A percentile compares a stretch with the other conserved stretches of the same genome.
These are phyloP conservation scores for Acleris laterana DNA, from an alignment of 2,888 invertebrate species.

Conservation along the genomic window DNA sequence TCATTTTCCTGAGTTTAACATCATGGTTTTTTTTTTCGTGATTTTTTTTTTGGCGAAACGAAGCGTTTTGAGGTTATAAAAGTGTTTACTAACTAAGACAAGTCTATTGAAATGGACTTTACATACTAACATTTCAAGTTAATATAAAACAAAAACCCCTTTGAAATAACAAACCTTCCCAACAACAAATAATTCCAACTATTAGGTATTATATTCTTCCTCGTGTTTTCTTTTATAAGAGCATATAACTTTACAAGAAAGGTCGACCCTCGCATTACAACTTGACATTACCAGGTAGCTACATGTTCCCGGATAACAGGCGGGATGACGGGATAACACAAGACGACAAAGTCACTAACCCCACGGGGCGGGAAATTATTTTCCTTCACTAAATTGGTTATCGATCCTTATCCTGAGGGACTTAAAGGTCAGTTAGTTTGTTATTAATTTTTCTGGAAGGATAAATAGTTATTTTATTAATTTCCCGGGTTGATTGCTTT, in stretches of 20 bases:
- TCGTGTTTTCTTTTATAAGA: no score
- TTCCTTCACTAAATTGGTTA: slow-evolving; percentile 33
- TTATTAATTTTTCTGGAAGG: slow-evolving; percentile 18
- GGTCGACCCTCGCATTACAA: background rate
- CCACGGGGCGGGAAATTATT: slow-evolving; percentile 27
- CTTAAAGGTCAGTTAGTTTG: slow-evolving; percentile 22
- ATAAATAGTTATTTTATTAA: background rate
- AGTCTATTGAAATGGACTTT: no score
- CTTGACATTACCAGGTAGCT: background rate
- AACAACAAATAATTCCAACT: no score
- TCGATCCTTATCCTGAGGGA: slow-evolving; percentile 19
- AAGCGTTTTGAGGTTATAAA: no score
- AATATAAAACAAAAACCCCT: no score
- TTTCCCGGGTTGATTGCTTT: background rate
- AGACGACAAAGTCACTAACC: slow-evolving; percentile 16
- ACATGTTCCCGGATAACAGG: slow-evolving; percentile 2
- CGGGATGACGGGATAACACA: background rate
- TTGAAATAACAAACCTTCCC: no score
- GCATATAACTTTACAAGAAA: background rate
- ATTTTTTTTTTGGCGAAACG: no score
- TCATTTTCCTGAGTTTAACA: no score
- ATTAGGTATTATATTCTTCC: no score
- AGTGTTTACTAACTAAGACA: no score
- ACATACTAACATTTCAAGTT: no score
- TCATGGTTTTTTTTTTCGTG: no score